phyloP scores from a whole-genome alignment of 2,888 invertebrate species.

The Hylaea fasciaria region DNA sequence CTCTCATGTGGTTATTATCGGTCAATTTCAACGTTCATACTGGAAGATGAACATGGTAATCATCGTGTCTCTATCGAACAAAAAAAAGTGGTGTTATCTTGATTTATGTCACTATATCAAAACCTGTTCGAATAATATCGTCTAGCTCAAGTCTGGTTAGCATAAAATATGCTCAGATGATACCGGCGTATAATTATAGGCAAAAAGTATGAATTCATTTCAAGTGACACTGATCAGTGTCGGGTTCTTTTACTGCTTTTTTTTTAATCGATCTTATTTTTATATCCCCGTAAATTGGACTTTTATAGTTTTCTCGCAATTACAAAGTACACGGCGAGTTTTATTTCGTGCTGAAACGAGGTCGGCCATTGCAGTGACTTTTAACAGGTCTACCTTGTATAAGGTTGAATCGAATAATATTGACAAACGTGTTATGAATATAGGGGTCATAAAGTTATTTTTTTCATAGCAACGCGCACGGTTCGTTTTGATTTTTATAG shows the following conservation, averaged over 20 bases:
- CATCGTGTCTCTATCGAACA: conserved; percentile 48
- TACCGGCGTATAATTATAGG: conserved; percentile 30
- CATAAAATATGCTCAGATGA: conserved; percentile 44
- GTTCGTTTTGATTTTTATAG: conserved; percentile 36
- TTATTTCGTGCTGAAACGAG: conserved; percentile 32
- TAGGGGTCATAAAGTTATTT: conserved; percentile 9
- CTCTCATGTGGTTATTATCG: conserved; percentile 43
- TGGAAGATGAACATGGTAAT: conserved; percentile 48
- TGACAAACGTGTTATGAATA: conserved; percentile 10
- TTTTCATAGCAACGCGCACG: conserved; percentile 5
- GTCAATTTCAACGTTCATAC: conserved; percentile 55
- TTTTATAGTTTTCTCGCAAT: conserved; percentile 36
- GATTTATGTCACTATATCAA: conserved; percentile 55
- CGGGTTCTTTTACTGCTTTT: conserved; percentile 26
- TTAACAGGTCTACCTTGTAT: conserved; percentile 5
- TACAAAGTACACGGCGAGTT: conserved; percentile 35
- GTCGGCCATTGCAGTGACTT: conserved; percentile 17
- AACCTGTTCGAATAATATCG: conserved; percentile 39
- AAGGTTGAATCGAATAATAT: conserved; percentile 19
- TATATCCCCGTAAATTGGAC: conserved; percentile 26
- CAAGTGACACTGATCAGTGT: conserved; percentile 16
- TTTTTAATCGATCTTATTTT: conserved; percentile 24
- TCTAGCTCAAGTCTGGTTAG: conserved; percentile 54
- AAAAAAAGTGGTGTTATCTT: conserved; percentile 43
- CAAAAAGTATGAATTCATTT: conserved; percentile 43